Base-by-base conservation (phyloP, 2,113 vertebrate genomes). In the Polypterus senegalus region DNA sequence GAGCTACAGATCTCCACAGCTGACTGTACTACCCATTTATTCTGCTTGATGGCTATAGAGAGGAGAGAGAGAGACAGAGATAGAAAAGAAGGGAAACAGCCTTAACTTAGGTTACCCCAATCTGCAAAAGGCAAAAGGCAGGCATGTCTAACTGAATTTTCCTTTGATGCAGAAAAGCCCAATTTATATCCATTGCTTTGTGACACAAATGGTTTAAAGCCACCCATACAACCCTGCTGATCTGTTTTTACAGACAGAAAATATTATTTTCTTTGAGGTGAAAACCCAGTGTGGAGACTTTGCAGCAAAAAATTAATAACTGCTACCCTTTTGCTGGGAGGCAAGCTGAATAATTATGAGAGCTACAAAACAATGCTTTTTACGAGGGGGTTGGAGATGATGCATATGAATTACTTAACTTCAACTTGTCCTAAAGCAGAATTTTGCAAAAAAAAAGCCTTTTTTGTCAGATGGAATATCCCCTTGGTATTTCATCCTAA, bases 321-420 rank as follows among this genome's bases (percentile, higher is more conserved):
- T 65, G 57, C 54, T 65, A 62, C 73, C 66, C 57, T 65, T 48
- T 43, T 57, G 69, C 70, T 70, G 74, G 66, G 59, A 73, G 68
- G 66, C 58, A 71, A 66, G 73, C 69, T 63, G 63, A 69, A 69
- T 67, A 70, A 70, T 67, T 65, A 70, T 69, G 57, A 49, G 61
- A 70, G 76, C 81, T 60, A 65, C 57, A 66, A 66, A 69, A 72
- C 67, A 69, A 53, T 48, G 73, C 75, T 59, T 10, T 63, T 66
- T 66, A 76, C 70, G 73, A 56, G 65, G 73, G 68, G 66, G 71
- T 78, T 77, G 69, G 73, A 77, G 73, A 66, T 77, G 74, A 76
- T 76, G 77, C 78, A 79, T 84, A 77, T 74, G 85, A 80, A 82
- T 81, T 74, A 80, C 85, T 80, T 76, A 66, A 81, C 75, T 82